A percentile compares a stretch with the other conserved stretches of the same genome.
Conservation (phyloP, 37 sponge, comb jelly and placozoan genomes). For the Halichondria panicea region DNA sequence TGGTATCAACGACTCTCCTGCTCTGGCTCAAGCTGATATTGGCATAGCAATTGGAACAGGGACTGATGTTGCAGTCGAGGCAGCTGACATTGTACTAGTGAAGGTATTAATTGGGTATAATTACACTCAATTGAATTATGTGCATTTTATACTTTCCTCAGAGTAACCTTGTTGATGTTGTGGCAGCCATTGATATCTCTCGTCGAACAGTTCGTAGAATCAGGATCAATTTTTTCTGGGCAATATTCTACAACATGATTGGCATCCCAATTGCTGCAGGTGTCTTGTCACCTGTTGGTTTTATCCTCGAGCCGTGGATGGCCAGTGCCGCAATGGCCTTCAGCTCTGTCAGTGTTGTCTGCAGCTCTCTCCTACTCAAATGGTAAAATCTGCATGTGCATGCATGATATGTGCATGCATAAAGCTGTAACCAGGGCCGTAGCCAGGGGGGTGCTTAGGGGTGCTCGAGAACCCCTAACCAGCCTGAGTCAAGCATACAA, state of each 20-base stretch:
- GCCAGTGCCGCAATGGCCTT: slow-evolving; percentile 95
- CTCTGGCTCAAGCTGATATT: slow-evolving; percentile 98
- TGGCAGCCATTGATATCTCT: slow-evolving; percentile 89
- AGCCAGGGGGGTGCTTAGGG: too few relatives aligned
- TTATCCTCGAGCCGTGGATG: slow-evolving; percentile 92
- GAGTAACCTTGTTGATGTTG: slow-evolving; percentile 96
- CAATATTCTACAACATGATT: slow-evolving; percentile 86
- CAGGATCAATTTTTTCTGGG: slow-evolving; percentile 92
- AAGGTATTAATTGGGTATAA: slow-evolving; percentile 79
- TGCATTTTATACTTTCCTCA: too few relatives aligned
- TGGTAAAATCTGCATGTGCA: too few relatives aligned
- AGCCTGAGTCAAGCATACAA: too few relatives aligned
- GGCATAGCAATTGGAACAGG: slow-evolving; percentile 99
- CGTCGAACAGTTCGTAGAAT: slow-evolving; percentile 85
- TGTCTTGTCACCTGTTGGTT: slow-evolving; percentile 73
- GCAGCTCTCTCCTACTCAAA: slow-evolving; percentile 89
- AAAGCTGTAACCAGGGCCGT: too few relatives aligned
- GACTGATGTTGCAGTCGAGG: slow-evolving; percentile 98
- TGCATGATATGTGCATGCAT: too few relatives aligned
- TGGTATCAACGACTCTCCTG: slow-evolving; percentile 99
- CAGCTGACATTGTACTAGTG: slow-evolving; percentile 94
- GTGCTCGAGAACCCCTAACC: too few relatives aligned
- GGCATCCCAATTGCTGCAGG: slow-evolving; percentile 98
- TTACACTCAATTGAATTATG: too few relatives aligned
- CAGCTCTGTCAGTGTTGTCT: slow-evolving; percentile 96